phyloP scores from a whole-genome alignment of 2,113 vertebrate genomes.

The Grammomys dolichurus region DNA sequence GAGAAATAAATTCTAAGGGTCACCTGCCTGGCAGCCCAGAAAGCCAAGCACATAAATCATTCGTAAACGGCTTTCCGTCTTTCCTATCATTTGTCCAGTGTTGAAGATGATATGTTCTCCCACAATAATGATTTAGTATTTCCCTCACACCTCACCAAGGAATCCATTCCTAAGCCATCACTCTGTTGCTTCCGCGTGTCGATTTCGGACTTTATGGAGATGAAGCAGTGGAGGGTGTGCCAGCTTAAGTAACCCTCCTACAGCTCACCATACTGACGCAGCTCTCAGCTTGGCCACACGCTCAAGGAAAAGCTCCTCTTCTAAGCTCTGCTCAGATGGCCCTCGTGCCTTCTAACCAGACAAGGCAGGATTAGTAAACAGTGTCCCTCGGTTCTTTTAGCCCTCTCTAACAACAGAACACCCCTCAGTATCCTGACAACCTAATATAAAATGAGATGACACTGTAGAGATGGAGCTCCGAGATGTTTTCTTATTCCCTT shows the following conservation, averaged over 20 bases:
- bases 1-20: conserved; percentile 52
- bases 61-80: conserved; percentile 61
- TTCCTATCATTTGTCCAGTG: conserved; percentile 58
- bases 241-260: conserved; percentile 19
- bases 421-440: conserved; percentile 9
- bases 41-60: conserved; percentile 61
- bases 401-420: conserved; percentile 24
- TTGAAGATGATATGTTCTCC: conserved; percentile 63
- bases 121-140: conserved; percentile 68
- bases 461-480: not conserved
- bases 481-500: conserved; percentile 29
- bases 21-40: conserved; percentile 13
- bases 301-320: not conserved
- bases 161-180: conserved; percentile 57
- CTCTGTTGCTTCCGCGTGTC: conserved; percentile 37
- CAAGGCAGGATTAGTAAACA: conserved; percentile 6
- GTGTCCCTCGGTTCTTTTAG: conserved; percentile 35
- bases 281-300: conserved; percentile 15
- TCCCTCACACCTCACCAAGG: conserved; percentile 39
- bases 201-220: conserved; percentile 69
- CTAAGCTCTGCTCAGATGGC: conserved; percentile 29
- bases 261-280: not conserved
- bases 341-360: conserved; percentile 43
- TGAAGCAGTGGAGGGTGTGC: not conserved
- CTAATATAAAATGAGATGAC: not conserved